Base-by-base conservation (phyloP, 2,797 vertebrate species). In the Myotis planiceps region DNA sequence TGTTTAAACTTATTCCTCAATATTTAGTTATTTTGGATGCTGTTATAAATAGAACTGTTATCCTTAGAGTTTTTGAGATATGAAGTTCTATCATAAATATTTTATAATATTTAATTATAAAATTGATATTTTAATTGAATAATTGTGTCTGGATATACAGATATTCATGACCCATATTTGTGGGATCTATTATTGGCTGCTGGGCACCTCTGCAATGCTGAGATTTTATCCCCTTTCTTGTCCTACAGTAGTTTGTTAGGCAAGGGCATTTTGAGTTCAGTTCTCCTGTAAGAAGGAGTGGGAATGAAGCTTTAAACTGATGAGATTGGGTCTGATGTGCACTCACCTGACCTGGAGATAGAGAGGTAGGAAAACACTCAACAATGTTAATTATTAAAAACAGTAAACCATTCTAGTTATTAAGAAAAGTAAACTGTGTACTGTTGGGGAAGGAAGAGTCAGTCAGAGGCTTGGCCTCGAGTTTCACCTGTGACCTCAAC, bases 21-120 rank as follows among this genome's bases (percentile, higher is more conserved):
- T 23, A 93, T 60, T 93, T 76, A 80, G 82, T 65, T 91, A 69
- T 42, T 91, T 83, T 78, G 27, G 60, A 90, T 90, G 58, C 19
- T 63, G 82, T 18, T 78, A 3, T 78, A 94, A 66, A 66, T 42
- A n/a, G 29, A 93, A 83, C 19, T 83, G 32, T 39, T 81, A 9
- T 71, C 23, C 51, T 92, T 75, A 75, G 39, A 34, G 9, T 72
- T 84, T 94, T 65, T 65, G 16, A 86, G 45, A 85, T 34, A 74
- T 23, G 16, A 55, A 19, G 16, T 69, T 81, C 45, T 86, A 65
- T 25, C 71, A 86, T 71, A 81, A 96, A 86, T 60, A 80, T 78
- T 78, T 83, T 45, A 65, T 55, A 96, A 55, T 34, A 34, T n/a
- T 51, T 49, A 90, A 74, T 80, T 76, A 78, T 37, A 79, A 88